Evolutionary conservation across 2,888 invertebrate genomes (phyloP).

Genomic region (Orthonevra nobilis): DNA sequence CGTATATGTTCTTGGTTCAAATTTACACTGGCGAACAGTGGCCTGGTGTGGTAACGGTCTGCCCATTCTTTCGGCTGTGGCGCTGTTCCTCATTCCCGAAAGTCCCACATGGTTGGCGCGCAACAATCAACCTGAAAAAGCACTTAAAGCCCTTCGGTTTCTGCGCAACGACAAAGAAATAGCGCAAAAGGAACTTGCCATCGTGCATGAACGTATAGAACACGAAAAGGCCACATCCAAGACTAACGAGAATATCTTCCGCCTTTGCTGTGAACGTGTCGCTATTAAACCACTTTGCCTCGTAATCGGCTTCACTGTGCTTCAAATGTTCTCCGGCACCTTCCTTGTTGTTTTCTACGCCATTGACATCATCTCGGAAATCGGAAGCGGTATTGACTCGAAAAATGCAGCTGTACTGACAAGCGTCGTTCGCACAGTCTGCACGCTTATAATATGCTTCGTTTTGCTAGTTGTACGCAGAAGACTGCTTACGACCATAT

Average conservation of each 20-base stretch:
- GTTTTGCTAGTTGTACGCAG: constrained; percentile 85
- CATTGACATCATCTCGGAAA: constrained; percentile 85
- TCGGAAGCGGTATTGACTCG: constrained; percentile 80
- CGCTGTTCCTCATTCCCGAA: constrained; percentile 86
- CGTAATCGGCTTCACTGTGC: constrained; percentile 86
- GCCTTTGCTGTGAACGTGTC: constrained; percentile 82
- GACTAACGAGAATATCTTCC: constrained; percentile 81
- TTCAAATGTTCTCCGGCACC: constrained; percentile 88
- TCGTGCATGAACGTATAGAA: constrained; percentile 83
- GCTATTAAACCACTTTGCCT: constrained; percentile 87
- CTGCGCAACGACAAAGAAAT: constrained; percentile 83
- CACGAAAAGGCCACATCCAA: constrained; percentile 81
- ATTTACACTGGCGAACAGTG: constrained; percentile 86
- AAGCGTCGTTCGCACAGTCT: constrained; percentile 84
- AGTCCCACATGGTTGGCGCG: constrained; percentile 88
- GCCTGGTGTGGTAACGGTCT: constrained; percentile 84
- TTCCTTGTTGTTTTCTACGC: constrained; percentile 90
- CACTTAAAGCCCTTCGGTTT: constrained; percentile 82
- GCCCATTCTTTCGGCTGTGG: constrained; percentile 83
- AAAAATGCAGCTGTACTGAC: constrained; percentile 86
- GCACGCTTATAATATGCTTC: constrained; percentile 85
- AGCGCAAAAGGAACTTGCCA: constrained; percentile 84
- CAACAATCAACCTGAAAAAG: constrained; percentile 82
- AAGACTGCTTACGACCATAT: constrained; percentile 84
- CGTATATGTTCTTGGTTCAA: constrained; percentile 86